Evolutionary conservation across 2,888 invertebrate species (phyloP), one percentile per base, ranked within the genome.

Genomic region (Cremastinae sp.): DNA sequence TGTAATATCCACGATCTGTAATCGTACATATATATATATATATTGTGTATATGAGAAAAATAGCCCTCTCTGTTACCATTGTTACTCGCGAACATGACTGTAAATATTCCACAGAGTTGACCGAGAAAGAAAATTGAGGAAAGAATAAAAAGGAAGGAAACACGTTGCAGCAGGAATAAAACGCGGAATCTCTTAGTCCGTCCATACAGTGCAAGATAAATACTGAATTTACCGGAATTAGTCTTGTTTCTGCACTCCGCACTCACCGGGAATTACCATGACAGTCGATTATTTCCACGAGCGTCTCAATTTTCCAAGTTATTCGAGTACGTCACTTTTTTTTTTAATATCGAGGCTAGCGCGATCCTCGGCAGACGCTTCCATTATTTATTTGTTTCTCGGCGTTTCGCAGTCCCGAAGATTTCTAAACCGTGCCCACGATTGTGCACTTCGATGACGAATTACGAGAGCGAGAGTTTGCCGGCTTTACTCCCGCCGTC

Each of bases 131-230:
- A n/a, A n/a, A 51, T 73, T 62, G 36, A 51, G 20, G 59, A 65
- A 66, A 74, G 74, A 78, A 74, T 16, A 79, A 79, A 75, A 51
- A 62, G 20, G 62, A 71, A 53, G 53, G 58, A 61, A 34, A 49
- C n/a, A 51, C 12, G 66, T 69, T 61, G 56, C 34, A 49, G 58
- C 58, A 61, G 28, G 69, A 66, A 75, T 73, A 18, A 58, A 66
- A 51, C 73, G 65, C 64, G 73, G 66, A 73, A 77, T 75, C 72
- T 78, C 71, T 78, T 74, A 76, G 79, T 80, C 80, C 80, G 80
- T 80, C 80, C 80, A 79, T 79, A 61, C 72, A 79, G 59, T 70
- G 66, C 70, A 74, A 64, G 54, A 41, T 16, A 43, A 41, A 38
- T 28, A 16, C 65, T 34, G 38, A 54, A 68, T 51, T 38, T 61